Base-by-base conservation (phyloP, 2,888 invertebrate species). In the Blastobasis adustella region DNA sequence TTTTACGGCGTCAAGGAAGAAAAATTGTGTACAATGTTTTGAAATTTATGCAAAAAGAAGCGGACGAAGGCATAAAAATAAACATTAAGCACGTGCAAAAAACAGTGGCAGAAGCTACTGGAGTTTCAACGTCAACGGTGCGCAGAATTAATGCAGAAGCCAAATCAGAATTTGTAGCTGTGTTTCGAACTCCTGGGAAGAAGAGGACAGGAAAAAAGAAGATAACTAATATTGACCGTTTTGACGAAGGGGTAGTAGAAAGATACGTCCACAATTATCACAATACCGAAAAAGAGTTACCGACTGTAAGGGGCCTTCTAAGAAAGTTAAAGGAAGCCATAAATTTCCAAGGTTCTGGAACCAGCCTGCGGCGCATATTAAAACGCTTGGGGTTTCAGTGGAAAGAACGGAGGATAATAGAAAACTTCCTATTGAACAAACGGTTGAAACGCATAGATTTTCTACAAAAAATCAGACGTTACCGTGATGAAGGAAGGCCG, bases 61-160 rank as follows among this genome's bases (percentile, higher is more conserved):
- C 49, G 8, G 49, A 49, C 38, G 10, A 37, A 46, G 50, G 37
- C 41, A 50, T 46, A 49, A 42, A 52, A 52, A 49, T 48, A n/a
- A 10, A 39, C 37, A 36, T 49, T 37, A 45, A 49, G 37, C 42
- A 52, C n/a, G 52, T 49, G 8, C 41, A 52, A 49, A 49, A 52
- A 49, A 46, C 45, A 46, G 49, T 52, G 9, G 42, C 52, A 42
- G 49, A 23, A 37, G 46, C 45, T 46, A 41, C 45, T 52, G 45
- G 41, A 49, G 48, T 52, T 48, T 52, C 51, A 48, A 45, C 10
- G 10, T 39, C 40, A 40, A 47, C 47, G 40, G 47, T 47, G 47
- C 47, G 41, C 40, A 41, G 40, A 47, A 10, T 47, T 47, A 23
- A 23, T 23, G 23, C 23, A 23, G 23, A 23, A 23, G 23, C 23